These are phyloP conservation scores for Craseonycteris thonglongyai DNA, from an alignment of 2,113 vertebrate species.

Conservation along the genomic window DNA sequence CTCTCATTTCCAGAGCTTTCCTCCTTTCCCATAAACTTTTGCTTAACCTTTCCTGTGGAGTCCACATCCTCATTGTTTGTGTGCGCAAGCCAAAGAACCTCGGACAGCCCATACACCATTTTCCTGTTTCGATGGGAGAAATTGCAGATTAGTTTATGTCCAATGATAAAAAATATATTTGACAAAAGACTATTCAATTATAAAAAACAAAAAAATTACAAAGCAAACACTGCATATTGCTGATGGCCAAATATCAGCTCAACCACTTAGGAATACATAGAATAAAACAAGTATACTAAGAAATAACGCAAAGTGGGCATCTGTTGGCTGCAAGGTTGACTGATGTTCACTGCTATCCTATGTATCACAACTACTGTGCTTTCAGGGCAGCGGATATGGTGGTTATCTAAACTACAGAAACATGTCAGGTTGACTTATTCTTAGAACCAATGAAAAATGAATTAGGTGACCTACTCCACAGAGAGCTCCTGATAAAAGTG, in stretches of 20 bases:
- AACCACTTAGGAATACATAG: not conserved
- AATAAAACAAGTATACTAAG: not conserved
- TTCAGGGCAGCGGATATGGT: not conserved
- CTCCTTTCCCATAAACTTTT: too few species aligned
- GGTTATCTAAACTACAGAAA: not conserved
- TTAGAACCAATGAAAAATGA: not conserved
- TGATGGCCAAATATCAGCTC: not conserved
- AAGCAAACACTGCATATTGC: not conserved
- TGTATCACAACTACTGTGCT: not conserved
- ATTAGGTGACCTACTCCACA: too few species aligned
- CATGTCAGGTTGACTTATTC: not conserved
- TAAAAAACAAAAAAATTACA: not conserved
- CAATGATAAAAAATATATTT: not conserved
- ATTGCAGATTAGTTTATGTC: not conserved
- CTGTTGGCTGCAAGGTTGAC: not conserved
- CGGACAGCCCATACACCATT: too few species aligned
- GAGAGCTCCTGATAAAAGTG: not conserved
- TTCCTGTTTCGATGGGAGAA: too few species aligned
- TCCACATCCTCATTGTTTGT: too few species aligned
- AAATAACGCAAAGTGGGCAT: not conserved
- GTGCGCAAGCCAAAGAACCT: too few species aligned
- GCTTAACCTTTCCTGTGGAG: too few species aligned
- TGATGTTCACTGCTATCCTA: fast-evolving
- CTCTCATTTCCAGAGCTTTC: too few species aligned
- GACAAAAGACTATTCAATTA: not conserved